Base-by-base conservation (phyloP, 2,113 vertebrate genomes). In the Vulpes vulpes region DNA sequence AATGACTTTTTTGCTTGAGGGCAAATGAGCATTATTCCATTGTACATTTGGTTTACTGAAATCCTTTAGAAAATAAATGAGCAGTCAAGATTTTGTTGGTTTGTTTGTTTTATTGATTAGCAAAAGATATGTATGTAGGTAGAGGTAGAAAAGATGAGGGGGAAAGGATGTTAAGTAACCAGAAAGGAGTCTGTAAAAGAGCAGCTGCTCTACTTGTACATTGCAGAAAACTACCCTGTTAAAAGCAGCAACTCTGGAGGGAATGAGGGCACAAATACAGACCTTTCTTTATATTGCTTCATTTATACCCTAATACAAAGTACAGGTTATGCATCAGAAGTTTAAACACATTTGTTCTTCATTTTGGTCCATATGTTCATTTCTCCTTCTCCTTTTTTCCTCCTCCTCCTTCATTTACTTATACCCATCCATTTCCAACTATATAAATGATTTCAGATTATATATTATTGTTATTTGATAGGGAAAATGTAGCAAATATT, bases 41-140 rank as follows among this genome's bases (percentile, higher is more conserved):
- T 71, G 14, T 51, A 67, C 32, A 73, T 30, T 6, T 64, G 17
- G 20, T 81, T 94, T 73, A 49, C 51, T 82, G 38, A 88, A 92
- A 79, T 65, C 22, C 22, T 22, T 32, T 79, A 81, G 78, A 82
- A 97, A 91, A 93, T 71, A 87, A 93, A 93, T 19, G 32, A 91
- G 27, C 22, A 62, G 16, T 76, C 8, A 60, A 80, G 32, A 30
- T 59, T 83, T 53, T 80, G 4, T 65, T 76, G 43, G 38, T 53
- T 53, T 64, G 30, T 35, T 73, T 12, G 14, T 84, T 89, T 80
- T 69, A 79, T 60, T 23, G 17, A 89, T 87, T 86, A 85, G 16
- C 27, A 73, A 11, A 65, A 78, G 19, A 38, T 91, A 5, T 65
- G 5, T 67, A 64, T 25, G 5, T 20, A 9, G 27, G 1, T 64